Evolutionary conservation across 2,797 vertebrate genomes (phyloP).

Genomic region (Hemibagrus guttatus): DNA sequence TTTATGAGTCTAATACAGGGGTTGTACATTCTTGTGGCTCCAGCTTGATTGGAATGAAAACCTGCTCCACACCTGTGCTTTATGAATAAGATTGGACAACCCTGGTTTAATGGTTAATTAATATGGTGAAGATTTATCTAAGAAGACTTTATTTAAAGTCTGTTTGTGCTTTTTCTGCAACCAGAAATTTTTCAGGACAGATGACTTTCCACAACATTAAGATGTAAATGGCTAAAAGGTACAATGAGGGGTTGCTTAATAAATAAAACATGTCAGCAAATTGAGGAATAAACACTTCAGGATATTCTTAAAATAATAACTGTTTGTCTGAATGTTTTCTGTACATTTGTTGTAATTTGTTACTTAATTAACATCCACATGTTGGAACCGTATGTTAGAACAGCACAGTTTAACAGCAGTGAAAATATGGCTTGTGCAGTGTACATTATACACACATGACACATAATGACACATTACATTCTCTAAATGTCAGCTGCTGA

Average conservation of each 20-base stretch:
- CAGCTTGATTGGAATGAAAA: no score
- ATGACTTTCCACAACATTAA: not conserved
- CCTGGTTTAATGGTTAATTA: no score
- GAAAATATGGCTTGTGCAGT: constrained; percentile 9
- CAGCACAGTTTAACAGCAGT: constrained; percentile 11
- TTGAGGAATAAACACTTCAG: not conserved
- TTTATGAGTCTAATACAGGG: no score
- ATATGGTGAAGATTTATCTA: not conserved
- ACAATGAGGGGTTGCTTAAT: not conserved
- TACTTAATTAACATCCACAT: not conserved
- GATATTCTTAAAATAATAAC: not conserved
- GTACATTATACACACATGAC: constrained; percentile 35
- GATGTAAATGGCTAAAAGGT: not conserved
- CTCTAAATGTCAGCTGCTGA: constrained; percentile 35
- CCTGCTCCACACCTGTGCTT: no score
- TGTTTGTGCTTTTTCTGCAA: not conserved
- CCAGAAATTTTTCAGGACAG: not conserved
- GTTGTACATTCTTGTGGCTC: no score
- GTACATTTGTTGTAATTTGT: not conserved
- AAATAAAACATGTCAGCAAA: not conserved
- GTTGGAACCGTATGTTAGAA: not conserved
- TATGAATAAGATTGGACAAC: no score
- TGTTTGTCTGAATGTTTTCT: not conserved
- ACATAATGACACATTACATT: constrained; percentile 46
- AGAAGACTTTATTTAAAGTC: not conserved